These are phyloP conservation scores for Drosophila leonis DNA, from an alignment of 2,888 invertebrate genomes.

Conservation along the genomic window DNA sequence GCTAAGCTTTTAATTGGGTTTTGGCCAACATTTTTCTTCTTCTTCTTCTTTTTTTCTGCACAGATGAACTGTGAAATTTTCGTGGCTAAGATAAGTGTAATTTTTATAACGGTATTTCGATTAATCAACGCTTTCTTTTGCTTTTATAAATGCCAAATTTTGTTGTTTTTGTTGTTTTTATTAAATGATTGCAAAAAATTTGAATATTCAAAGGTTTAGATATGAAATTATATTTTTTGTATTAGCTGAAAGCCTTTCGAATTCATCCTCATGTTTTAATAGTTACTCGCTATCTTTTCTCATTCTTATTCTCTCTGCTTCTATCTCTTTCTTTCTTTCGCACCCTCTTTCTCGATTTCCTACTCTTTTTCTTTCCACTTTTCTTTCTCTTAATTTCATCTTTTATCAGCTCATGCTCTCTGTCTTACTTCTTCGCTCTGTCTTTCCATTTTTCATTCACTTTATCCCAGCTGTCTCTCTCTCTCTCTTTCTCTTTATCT, in stretches of 20 bases:
- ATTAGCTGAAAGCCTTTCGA: too few species aligned
- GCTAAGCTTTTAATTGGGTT: conserved; percentile 11
- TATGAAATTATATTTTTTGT: neutral
- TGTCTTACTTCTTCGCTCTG: too few species aligned
- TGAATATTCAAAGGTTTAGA: neutral
- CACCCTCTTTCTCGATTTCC: too few species aligned
- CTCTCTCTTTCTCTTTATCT: neutral
- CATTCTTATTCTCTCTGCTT: neutral
- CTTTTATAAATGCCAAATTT: conserved; percentile 33
- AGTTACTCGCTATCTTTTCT: neutral
- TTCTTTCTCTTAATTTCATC: too few species aligned
- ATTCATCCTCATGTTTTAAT: neutral
- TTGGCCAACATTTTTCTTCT: conserved; percentile 3
- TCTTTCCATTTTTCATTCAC: too few species aligned
- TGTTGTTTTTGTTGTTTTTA: neutral
- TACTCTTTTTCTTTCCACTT: too few species aligned
- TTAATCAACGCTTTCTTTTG: conserved; percentile 57
- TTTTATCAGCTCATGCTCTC: too few species aligned
- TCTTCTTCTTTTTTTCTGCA: neutral
- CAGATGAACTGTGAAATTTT: conserved; percentile 1
- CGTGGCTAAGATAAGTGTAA: conserved; percentile 21
- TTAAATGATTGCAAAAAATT: neutral
- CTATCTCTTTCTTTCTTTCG: neutral
- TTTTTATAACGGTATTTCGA: conserved; percentile 47
- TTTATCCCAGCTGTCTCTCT: neutral